Conservation (phyloP, 2,797 vertebrate genomes). For the Siniperca scherzeri region DNA sequence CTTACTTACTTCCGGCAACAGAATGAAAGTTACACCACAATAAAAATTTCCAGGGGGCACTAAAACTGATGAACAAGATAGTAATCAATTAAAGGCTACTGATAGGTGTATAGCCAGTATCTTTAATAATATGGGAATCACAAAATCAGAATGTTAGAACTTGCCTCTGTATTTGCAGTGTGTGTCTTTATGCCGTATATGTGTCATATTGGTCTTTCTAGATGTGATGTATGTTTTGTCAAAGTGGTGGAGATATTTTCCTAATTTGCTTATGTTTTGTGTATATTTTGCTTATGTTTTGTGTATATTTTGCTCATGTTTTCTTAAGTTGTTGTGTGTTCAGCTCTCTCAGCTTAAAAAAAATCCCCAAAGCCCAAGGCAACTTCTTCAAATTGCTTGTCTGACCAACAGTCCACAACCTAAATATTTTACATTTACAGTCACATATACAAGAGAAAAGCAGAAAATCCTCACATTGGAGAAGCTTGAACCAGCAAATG, state of each 20-base stretch:
- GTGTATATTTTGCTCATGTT: not conserved
- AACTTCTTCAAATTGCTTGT: not conserved
- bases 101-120: not conserved
- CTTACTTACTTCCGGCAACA: not conserved
- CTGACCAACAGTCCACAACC: not conserved
- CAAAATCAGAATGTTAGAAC: not conserved
- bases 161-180: too few species aligned
- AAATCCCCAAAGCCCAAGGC: not conserved
- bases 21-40: not conserved
- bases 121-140: not conserved
- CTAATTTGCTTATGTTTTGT: not conserved
- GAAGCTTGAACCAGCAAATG: not conserved
- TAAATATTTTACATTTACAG: not conserved
- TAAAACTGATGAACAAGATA: not conserved
- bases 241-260: not conserved
- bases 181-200: too few species aligned
- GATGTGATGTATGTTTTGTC: too few species aligned
- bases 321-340: not conserved
- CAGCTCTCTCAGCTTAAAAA: not conserved
- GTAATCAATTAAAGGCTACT: not conserved
- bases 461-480: not conserved
- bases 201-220: too few species aligned
- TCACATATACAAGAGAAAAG: not conserved
- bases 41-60: not conserved
- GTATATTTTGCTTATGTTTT: not conserved